A percentile compares a stretch with the other conserved stretches of the same genome.
Evolutionary conservation across 2,797 vertebrate genomes (phyloP).

Genomic region (Pangasius krempfi): DNA sequence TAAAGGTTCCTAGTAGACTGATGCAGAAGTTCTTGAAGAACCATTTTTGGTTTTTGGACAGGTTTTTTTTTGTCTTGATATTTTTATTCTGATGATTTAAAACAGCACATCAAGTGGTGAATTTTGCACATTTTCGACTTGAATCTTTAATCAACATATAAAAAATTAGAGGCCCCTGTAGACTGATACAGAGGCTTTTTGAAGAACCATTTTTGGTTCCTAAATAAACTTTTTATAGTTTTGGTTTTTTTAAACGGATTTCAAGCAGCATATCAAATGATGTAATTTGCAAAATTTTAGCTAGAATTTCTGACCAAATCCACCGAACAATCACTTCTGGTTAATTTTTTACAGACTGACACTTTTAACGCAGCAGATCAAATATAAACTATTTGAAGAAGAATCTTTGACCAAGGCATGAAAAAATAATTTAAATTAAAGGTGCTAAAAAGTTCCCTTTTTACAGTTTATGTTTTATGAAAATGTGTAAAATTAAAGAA

Average conservation of each 20-base stretch:
- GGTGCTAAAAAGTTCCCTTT: background rate
- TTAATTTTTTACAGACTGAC: background rate
- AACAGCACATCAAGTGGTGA: too few relatives aligned
- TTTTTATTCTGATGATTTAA: too few relatives aligned
- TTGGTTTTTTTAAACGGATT: background rate
- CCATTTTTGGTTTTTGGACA: background rate
- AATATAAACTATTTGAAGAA: background rate
- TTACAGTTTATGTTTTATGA: background rate
- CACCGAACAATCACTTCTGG: background rate
- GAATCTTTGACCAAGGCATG: background rate
- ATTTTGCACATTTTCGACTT: too few relatives aligned
- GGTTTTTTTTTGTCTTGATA: too few relatives aligned
- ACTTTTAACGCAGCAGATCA: background rate
- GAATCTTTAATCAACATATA: too few relatives aligned
- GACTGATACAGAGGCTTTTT: background rate
- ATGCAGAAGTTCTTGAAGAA: background rate
- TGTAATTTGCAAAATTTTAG: background rate
- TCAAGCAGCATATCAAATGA: background rate
- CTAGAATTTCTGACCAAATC: background rate
- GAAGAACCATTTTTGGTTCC: background rate
- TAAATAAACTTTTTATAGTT: background rate
- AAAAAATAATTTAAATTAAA: background rate
- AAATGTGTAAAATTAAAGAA: background rate
- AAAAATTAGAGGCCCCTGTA: background rate
- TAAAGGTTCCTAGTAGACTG: background rate